Base-by-base conservation (phyloP, 2,888 invertebrate genomes). In the Oscheius sp. region DNA sequence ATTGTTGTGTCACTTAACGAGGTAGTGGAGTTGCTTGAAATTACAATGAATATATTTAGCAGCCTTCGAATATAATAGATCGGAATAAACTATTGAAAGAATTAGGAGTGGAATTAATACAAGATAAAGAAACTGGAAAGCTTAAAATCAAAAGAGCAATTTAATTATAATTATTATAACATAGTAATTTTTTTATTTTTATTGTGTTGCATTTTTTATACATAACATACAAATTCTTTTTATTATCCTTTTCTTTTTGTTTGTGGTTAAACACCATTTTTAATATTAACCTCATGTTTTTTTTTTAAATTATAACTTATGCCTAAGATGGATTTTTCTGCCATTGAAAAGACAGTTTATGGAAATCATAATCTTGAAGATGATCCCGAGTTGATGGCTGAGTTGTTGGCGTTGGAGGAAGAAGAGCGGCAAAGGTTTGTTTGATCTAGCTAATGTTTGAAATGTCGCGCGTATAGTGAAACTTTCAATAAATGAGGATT, bases 331-430 rank as follows among this genome's bases (percentile, higher is more conserved):
- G 69, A 77, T 69, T 81, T 80, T 61, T 69, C 64, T 29, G 73
- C 77, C 6, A 78, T 83, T 55, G 81, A 83, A 52, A 76, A 77
- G 9, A 49, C 76, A 18, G 74, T 80, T 1, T 80, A 80, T 53
- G 83, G 81, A 43, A 76, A 72, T 46, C 66, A 74, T 7, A 77
- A 81, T 61, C 41, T 81, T 27, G 83, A 83, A 58, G 80, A 80
- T 16, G 84, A 84, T 69, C 76, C 72, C 13, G 84, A 84, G 49
- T 49, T 84, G 56, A 69, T 84, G 18, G 84, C 84, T 21, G 84
- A 84, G 61, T 53, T 84, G 23, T 72, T 78, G 25, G 82, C 82
- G 9, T 76, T 84, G 49, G 77, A 82, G 46, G 41, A 72, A 55
- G 72, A 72, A 35, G 66, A 64, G 43, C 23, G 23, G 18, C 72